These are phyloP conservation scores for Tachina lurida DNA, from an alignment of 2,888 invertebrate species.

Conservation along the genomic window DNA sequence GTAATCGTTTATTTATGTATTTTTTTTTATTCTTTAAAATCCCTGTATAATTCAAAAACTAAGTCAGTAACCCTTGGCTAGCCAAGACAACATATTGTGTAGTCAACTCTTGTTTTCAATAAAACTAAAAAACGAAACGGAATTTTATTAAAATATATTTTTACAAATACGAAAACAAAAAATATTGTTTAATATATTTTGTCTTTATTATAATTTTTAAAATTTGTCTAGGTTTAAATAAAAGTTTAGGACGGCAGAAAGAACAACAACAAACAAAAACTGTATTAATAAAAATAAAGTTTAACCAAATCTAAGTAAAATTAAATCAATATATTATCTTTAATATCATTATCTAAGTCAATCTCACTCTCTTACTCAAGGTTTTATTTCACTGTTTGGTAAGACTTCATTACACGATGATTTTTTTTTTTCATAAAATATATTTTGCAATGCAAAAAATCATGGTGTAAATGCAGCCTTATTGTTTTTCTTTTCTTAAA, in stretches of 20 bases:
- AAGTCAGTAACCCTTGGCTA: constrained; percentile 56
- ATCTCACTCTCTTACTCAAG: constrained; percentile 68
- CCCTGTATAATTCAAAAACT: constrained; percentile 66
- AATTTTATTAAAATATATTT: constrained; percentile 6
- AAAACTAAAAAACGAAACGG: constrained; percentile 1
- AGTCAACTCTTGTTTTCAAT: constrained; percentile 53
- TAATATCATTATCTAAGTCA: constrained; percentile 48
- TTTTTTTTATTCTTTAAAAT: constrained; percentile 50
- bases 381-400: constrained; percentile 43
- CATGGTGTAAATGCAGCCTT: neutral
- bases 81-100: constrained; percentile 46
- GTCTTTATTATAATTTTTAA: neutral
- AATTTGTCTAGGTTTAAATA: neutral
- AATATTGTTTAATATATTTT: neutral
- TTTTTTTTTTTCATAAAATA: neutral
- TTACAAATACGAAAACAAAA: neutral
- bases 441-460: neutral
- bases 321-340: neutral
- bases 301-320: neutral
- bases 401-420: neutral
- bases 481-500: constrained; percentile 29
- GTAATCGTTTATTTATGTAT: constrained; percentile 39
- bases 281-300: neutral
- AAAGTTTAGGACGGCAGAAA: constrained; percentile 63
- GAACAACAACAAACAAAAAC: constrained; percentile 34